These are phyloP conservation scores for Drosophila tripunctata DNA, from an alignment of 2,888 invertebrate species.

Conservation along the genomic window DNA sequence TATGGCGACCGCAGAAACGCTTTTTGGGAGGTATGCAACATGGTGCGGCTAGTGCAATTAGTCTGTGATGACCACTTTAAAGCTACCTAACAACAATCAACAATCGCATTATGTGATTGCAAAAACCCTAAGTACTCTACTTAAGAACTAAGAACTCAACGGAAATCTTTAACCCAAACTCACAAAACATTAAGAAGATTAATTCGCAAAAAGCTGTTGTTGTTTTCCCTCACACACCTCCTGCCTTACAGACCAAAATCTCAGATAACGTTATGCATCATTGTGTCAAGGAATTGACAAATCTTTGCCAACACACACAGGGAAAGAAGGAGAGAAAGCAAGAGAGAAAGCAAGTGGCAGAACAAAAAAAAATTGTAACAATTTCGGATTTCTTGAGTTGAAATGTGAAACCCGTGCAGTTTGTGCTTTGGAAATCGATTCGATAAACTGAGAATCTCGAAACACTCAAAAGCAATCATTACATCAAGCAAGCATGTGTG, in stretches of 20 bases:
- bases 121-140: slow-evolving; percentile 53
- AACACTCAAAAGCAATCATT: slow-evolving; percentile 67
- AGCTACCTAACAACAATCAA: slow-evolving; percentile 32
- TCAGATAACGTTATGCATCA: slow-evolving; percentile 77
- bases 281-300: slow-evolving; percentile 78
- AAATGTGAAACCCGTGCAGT: slow-evolving; percentile 67
- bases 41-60: slow-evolving; percentile 39
- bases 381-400: slow-evolving; percentile 61
- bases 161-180: slow-evolving; percentile 40
- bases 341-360: neutral
- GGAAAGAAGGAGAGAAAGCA: slow-evolving; percentile 9
- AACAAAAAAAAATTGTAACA: slow-evolving; percentile 53
- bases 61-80: slow-evolving; percentile 30
- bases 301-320: slow-evolving; percentile 48
- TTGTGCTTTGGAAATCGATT: slow-evolving; percentile 56
- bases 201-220: slow-evolving; percentile 71
- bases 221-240: slow-evolving; percentile 8
- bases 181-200: slow-evolving; percentile 79
- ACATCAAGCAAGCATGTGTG: slow-evolving; percentile 58
- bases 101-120: slow-evolving; percentile 74
- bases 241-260: slow-evolving; percentile 47
- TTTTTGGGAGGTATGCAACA: slow-evolving; percentile 28
- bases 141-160: slow-evolving; percentile 36
- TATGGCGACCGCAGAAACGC: slow-evolving; percentile 37
- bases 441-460: slow-evolving; percentile 26